Evolutionary conservation across 2,797 vertebrate species (phyloP), one percentile per base, ranked within the genome.

Genomic region (Crax fasciolata): DNA sequence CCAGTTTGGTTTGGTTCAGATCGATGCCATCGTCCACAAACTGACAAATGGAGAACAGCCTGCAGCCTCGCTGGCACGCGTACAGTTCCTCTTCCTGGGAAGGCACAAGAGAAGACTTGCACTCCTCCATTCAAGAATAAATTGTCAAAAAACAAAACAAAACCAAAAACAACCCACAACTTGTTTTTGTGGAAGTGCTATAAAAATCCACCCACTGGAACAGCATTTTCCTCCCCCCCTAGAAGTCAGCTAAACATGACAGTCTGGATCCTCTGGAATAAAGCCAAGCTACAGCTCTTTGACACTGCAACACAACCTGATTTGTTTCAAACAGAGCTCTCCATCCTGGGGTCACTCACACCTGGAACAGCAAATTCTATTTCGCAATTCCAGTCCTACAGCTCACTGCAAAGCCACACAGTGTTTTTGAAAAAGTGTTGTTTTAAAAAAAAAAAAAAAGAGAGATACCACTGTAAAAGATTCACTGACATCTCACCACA

Each of bases 41-140:
- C 96, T 99, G 99, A 72, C 99, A 99, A 96, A 99, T 99, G 81
- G 99, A 99, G 97, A 99, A 99, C 8, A 99, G 98, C 10, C 99
- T 98, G 94, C 99, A 99, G 76, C 99, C 99, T 96, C 99, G 98
- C 97, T 99, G 99, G 96, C 99, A 99, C 20, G 99, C 99, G 1
- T 98, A 99, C 20, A 99, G 98, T 83, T 99, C 99, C 89, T 99
- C 99, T 95, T 99, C 99, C 99, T 99, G 72, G 30, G 94, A 91
- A 97, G 94, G 89, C 95, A 95, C 96, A 97, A 75, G 94, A 93
- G 49, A 63, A 92, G 6, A 21, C 76, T 95, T 93, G 91, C 38
- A 71, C n/a, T 89, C 73, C 89, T 83, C 75, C 87, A 81, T 38
- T 1, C n/a, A 15, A 44, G 54, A 72, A 16, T 6, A 88, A 67